Evolutionary conservation across 2,888 invertebrate genomes (phyloP).

Genomic region (Ophion ellenae): DNA sequence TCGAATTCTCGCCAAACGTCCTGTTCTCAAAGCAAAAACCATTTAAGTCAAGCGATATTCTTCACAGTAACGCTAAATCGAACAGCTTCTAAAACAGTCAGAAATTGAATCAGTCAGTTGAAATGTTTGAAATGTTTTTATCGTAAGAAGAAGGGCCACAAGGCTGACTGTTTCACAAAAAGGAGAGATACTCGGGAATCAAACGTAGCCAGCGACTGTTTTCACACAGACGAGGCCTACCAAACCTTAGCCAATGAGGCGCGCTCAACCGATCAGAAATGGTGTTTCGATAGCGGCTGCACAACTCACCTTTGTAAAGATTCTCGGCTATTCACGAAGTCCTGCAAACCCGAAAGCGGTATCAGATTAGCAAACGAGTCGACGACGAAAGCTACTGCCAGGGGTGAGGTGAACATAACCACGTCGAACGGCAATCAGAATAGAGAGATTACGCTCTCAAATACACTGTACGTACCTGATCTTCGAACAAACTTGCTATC

Average conservation of each 20-base stretch:
- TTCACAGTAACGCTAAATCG: no score
- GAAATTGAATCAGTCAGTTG: no score
- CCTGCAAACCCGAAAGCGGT: neutral
- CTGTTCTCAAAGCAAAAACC: no score
- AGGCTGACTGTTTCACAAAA: no score
- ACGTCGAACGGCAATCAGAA: slow-evolving; percentile 14
- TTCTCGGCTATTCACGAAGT: neutral
- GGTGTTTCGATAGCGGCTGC: slow-evolving; percentile 46
- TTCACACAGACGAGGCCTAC: slow-evolving; percentile 1
- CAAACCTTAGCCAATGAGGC: neutral
- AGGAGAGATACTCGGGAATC: slow-evolving; percentile 63
- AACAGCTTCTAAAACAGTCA: no score
- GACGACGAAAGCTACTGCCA: slow-evolving; percentile 42
- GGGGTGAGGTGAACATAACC: slow-evolving; percentile 43
- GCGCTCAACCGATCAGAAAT: neutral
- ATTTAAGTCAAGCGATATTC: no score
- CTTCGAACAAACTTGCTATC: slow-evolving; percentile 56
- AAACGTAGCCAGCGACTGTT: neutral
- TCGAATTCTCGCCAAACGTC: no score
- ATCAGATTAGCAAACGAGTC: slow-evolving; percentile 33
- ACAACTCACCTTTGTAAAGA: slow-evolving; percentile 50
- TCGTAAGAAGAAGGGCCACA: no score
- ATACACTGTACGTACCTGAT: slow-evolving; percentile 49
- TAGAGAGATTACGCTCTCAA: neutral
- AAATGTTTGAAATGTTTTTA: no score